Evolutionary conservation across 2,113 vertebrate species (phyloP).

Genomic region (Silurus glanis): DNA sequence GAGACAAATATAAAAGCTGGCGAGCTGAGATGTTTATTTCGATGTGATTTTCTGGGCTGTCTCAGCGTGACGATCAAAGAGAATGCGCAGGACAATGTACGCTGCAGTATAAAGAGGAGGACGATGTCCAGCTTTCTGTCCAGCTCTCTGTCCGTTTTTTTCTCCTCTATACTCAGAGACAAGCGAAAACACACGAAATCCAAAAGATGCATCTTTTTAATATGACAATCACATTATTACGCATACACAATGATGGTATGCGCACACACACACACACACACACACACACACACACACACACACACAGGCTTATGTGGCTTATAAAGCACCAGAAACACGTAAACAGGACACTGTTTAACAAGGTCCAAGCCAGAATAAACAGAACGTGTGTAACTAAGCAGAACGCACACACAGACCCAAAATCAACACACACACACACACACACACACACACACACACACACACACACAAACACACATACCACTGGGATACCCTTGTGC

Average conservation of each 20-base stretch:
- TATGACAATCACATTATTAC: neutral
- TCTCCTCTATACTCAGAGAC: neutral
- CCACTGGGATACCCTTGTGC: too few species aligned
- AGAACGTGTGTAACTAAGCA: neutral
- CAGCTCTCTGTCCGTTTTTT: too few species aligned
- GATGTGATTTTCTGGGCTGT: conserved; percentile 20
- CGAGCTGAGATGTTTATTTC: conserved; percentile 19
- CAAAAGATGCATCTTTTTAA: neutral
- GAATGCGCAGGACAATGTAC: conserved; percentile 34
- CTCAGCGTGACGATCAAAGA: conserved; percentile 26
- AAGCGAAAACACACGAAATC: neutral
- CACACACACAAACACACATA: too few species aligned
- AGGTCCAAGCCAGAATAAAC: neutral
- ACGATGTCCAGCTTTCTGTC: neutral
- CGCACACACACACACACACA: neutral
- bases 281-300: neutral
- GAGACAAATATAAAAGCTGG: conserved; percentile 57
- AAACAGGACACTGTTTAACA: neutral
- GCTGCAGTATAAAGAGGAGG: neutral
- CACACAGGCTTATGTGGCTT: neutral
- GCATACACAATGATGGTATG: neutral
- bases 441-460: neutral
- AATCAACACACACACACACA: neutral
- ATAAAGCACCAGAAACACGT: neutral
- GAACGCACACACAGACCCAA: neutral